Percentiles rank a stretch among this genome's conserved stretches.
phyloP scores from a whole-genome alignment of 2,888 invertebrate species.

The Agriopis aurantiaria region DNA sequence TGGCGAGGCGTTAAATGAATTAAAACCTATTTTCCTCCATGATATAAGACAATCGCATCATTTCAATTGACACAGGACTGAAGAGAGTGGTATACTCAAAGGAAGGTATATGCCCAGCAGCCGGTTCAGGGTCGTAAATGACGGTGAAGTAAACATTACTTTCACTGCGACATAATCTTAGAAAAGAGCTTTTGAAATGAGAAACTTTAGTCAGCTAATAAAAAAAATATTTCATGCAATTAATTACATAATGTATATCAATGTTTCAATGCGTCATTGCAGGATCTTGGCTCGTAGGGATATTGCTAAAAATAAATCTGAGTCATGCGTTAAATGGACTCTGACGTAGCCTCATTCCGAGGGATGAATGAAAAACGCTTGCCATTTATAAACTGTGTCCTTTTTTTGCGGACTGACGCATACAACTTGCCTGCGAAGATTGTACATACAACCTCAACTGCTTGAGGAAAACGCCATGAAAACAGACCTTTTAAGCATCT shows the following conservation, averaged over 20 bases:
- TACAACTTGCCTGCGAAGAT: slow-evolving; percentile 26
- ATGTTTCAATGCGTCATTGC: slow-evolving; percentile 19
- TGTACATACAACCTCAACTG: slow-evolving; percentile 24
- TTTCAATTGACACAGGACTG: neutral
- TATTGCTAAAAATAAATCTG: slow-evolving; percentile 59
- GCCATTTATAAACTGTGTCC: slow-evolving; percentile 40
- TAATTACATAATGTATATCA: no score
- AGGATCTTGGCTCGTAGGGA: slow-evolving; percentile 28
- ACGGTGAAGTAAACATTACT: neutral
- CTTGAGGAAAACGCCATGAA: slow-evolving; percentile 43
- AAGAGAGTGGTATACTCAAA: no score
- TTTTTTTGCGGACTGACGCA: slow-evolving; percentile 45
- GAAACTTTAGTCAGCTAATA: no score
- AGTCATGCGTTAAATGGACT: slow-evolving; percentile 56
- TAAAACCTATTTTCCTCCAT: neutral
- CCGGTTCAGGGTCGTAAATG: no score
- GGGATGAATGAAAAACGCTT: slow-evolving; percentile 68
- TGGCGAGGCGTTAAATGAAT: neutral
- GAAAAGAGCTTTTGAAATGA: no score
- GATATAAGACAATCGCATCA: neutral
- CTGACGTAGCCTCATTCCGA: slow-evolving; percentile 60
- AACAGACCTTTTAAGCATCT: slow-evolving; percentile 35
- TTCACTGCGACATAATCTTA: neutral
- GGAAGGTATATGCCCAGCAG: no score
- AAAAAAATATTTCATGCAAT: no score